Evolutionary conservation across 2,113 vertebrate species (phyloP).

Genomic region (Merops nubicus): DNA sequence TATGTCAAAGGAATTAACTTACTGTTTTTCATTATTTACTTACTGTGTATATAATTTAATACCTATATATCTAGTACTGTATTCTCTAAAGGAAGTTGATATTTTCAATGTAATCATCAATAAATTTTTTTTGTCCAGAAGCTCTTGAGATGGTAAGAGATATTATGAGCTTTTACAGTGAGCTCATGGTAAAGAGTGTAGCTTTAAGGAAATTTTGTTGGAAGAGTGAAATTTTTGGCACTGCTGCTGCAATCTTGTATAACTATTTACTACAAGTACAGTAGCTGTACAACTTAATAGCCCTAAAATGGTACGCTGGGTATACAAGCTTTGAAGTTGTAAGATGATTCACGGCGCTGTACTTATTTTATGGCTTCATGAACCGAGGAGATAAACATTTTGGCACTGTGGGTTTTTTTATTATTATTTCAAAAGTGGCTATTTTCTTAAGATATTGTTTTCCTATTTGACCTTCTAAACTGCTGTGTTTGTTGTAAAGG

Average conservation of each 20-base stretch:
- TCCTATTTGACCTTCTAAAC: slow-evolving; percentile 37
- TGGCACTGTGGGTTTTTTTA: neutral
- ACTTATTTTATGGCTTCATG: slow-evolving; percentile 67
- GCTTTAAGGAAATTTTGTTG: slow-evolving; percentile 25
- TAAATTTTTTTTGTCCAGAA: neutral
- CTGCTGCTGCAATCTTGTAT: neutral
- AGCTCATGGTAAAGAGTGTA: neutral
- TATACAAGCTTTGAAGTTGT: slow-evolving; percentile 69
- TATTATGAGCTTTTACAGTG: accelerated
- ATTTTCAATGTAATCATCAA: neutral
- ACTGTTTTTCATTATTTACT: neutral
- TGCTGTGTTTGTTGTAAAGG: slow-evolving; percentile 27
- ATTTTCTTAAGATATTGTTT: slow-evolving; percentile 61
- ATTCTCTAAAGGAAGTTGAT: neutral
- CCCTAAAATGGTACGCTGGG: slow-evolving; percentile 59
- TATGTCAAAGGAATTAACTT: neutral
- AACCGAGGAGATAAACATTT: slow-evolving; percentile 65
- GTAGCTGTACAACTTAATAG: slow-evolving; percentile 65
- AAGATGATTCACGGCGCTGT: slow-evolving; percentile 50
- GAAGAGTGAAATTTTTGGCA: slow-evolving; percentile 39
- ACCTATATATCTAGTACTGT: neutral
- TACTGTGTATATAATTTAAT: neutral
- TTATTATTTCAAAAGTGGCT: slow-evolving; percentile 29
- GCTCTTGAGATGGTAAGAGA: neutral
- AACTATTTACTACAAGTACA: slow-evolving; percentile 69